phyloP scores from a whole-genome alignment of 2,113 vertebrate genomes.

The Seriola rivoliana region DNA sequence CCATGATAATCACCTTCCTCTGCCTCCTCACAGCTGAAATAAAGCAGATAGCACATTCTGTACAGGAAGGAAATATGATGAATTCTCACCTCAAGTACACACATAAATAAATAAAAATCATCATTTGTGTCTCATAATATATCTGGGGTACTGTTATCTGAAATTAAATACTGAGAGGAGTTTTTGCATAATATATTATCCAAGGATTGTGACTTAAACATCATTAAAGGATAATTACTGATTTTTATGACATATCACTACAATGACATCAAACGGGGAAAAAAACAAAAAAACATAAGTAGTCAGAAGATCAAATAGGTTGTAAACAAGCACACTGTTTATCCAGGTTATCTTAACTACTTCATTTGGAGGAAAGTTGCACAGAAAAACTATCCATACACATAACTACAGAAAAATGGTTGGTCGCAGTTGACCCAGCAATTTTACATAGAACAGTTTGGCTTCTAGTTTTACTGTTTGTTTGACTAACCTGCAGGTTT shows the following conservation, averaged over 20 bases:
- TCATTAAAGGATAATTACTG: conserved; percentile 33
- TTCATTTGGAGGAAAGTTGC: background rate
- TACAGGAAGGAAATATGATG: conserved; percentile 56
- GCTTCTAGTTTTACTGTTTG: background rate
- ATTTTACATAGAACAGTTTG: background rate
- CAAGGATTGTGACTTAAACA: conserved; percentile 12
- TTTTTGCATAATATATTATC: conserved; percentile 14
- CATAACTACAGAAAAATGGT: background rate
- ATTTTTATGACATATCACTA: conserved; percentile 18
- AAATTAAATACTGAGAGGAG: conserved; percentile 25
- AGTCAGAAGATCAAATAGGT: background rate
- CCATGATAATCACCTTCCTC: conserved; percentile 74
- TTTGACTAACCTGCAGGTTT: background rate
- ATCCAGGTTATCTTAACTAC: background rate
- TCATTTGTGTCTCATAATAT: conserved; percentile 46
- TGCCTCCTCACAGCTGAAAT: conserved; percentile 62
- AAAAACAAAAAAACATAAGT: background rate
- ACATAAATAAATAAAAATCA: conserved; percentile 53
- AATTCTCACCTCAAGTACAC: conserved; percentile 31
- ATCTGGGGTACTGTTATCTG: conserved; percentile 18
- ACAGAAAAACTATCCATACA: background rate
- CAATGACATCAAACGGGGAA: background rate
- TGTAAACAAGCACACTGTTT: background rate
- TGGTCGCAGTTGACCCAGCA: background rate
- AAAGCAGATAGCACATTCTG: conserved; percentile 55